These are phyloP conservation scores for Lasioglossum oenotherae DNA, from an alignment of 2,888 invertebrate genomes.

Conservation along the genomic window DNA sequence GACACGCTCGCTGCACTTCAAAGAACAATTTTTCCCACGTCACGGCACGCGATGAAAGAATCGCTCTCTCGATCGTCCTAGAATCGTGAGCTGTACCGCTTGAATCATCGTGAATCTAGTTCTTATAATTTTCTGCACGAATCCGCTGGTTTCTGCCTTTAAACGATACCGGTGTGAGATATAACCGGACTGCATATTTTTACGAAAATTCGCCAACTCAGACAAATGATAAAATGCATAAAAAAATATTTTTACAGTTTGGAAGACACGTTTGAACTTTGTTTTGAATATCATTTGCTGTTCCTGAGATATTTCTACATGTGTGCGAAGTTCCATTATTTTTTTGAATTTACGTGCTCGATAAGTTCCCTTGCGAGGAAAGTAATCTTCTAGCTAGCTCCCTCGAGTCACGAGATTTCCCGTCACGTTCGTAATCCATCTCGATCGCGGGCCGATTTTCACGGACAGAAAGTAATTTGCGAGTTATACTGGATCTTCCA, in stretches of 20 bases:
- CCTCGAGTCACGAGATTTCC: slow-evolving; percentile 28
- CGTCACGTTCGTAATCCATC: slow-evolving; percentile 55
- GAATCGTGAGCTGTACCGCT: not conserved
- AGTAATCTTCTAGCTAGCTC: not conserved
- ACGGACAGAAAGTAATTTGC: slow-evolving; percentile 32
- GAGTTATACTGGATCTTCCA: slow-evolving; percentile 1
- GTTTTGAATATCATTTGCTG: no score
- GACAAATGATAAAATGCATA: no score
- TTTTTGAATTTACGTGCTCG: no score
- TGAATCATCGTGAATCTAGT: not conserved
- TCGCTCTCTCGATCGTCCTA: slow-evolving; percentile 34
- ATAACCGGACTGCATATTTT: no score
- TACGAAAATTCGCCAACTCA: no score
- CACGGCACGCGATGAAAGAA: slow-evolving; percentile 28
- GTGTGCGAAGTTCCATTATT: no score
- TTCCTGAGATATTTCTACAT: no score
- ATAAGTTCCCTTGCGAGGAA: no score
- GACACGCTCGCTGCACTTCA: not conserved
- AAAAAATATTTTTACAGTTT: no score
- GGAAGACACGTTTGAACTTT: no score
- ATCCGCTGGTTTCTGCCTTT: not conserved
- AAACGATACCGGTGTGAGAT: not conserved
- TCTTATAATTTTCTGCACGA: not conserved
- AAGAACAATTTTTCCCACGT: slow-evolving; percentile 26
- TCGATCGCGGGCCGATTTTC: slow-evolving; percentile 44